Percentiles rank a stretch among this genome's conserved stretches.
Evolutionary conservation across 2,113 vertebrate species (phyloP).

Genomic region (Pygoscelis antarcticus): DNA sequence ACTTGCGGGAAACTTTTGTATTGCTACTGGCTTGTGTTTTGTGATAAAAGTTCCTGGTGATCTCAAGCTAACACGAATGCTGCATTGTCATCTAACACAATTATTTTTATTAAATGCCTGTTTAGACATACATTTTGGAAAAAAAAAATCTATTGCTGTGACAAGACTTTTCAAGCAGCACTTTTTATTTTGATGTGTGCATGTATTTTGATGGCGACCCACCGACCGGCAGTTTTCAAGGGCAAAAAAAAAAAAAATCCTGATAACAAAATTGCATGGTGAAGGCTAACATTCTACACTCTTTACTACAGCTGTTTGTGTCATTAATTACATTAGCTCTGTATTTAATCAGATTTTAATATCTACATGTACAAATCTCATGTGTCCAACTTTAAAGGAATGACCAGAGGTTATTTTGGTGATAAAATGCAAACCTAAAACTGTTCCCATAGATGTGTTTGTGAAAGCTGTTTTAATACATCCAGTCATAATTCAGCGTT

Average conservation of each 20-base stretch:
- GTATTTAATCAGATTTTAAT: background rate
- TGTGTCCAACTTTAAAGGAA: background rate
- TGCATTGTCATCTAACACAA: background rate
- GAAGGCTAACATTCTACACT: background rate
- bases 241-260: background rate
- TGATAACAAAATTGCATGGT: background rate
- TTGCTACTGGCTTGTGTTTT: background rate
- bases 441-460: background rate
- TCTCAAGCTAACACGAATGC: background rate
- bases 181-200: background rate
- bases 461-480: background rate
- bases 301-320: background rate
- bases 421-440: background rate
- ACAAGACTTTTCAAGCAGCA: background rate
- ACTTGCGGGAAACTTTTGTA: background rate
- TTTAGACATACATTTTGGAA: background rate
- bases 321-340: background rate
- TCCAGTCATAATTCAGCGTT: background rate
- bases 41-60: background rate
- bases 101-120: background rate
- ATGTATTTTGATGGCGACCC: background rate
- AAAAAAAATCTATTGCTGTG: background rate
- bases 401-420: background rate
- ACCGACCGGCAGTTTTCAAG: background rate
- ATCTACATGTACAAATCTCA: background rate